A percentile compares a stretch with the other conserved stretches of the same genome.
These are phyloP conservation scores for Puma concolor DNA, from an alignment of 2,113 vertebrate genomes.

Conservation along the genomic window DNA sequence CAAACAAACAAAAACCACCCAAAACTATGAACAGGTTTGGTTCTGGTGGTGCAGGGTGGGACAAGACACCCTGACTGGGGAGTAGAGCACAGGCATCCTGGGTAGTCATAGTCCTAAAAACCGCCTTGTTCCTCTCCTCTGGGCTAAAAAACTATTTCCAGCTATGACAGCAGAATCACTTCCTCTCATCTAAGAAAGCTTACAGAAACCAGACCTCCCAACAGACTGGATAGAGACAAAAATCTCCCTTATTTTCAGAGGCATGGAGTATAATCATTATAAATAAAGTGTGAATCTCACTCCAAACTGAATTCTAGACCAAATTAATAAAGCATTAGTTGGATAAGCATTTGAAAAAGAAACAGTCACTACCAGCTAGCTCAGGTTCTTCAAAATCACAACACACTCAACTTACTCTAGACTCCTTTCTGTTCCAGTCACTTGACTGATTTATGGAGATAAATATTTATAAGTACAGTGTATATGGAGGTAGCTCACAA, in stretches of 20 bases:
- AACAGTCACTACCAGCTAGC: slow-evolving; percentile 4
- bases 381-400: slow-evolving; percentile 36
- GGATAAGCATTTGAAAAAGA: slow-evolving; percentile 18
- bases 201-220: slow-evolving; percentile 3
- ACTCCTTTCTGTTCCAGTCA: slow-evolving; percentile 13
- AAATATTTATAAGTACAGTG: slow-evolving; percentile 51
- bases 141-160: not conserved
- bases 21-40: not conserved
- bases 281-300: slow-evolving; percentile 8
- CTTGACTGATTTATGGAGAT: slow-evolving; percentile 24
- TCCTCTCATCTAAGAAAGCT: slow-evolving; percentile 34
- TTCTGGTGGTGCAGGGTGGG: slow-evolving; percentile 11
- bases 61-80: not conserved
- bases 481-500: slow-evolving; percentile 26
- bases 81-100: slow-evolving; percentile 28
- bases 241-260: slow-evolving; percentile 21
- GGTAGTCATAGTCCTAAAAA: slow-evolving; percentile 13
- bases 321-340: slow-evolving; percentile 43
- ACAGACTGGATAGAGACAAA: slow-evolving; percentile 33
- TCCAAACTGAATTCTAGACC: slow-evolving; percentile 46
- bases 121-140: not conserved
- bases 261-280: not conserved
- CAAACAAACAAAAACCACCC: too few relatives aligned
- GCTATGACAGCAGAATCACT: not conserved
- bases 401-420: slow-evolving; percentile 19